These are phyloP conservation scores for Oscheius onirici DNA, from an alignment of 2,888 invertebrate genomes.

Conservation along the genomic window DNA sequence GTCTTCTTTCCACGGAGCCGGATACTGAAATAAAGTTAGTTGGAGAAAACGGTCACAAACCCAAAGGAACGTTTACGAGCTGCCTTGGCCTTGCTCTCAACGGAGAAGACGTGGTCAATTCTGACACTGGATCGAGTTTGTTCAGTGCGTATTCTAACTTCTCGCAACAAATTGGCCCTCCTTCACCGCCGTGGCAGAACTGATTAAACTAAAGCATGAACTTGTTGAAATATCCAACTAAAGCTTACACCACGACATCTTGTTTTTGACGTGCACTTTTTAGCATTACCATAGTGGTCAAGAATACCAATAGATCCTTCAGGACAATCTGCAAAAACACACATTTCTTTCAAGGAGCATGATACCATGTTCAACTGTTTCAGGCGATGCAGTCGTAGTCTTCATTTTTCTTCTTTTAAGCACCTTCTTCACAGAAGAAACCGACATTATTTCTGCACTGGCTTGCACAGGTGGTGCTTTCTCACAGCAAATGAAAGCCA, in stretches of 20 bases:
- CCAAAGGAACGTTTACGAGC: background rate
- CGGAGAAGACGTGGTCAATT: background rate
- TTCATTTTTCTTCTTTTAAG: slow-evolving; percentile 25
- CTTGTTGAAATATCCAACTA: too few species aligned
- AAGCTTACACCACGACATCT: slow-evolving; percentile 47
- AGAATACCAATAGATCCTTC: slow-evolving; percentile 48
- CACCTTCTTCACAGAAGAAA: background rate
- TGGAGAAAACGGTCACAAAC: background rate
- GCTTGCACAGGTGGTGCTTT: slow-evolving; percentile 24
- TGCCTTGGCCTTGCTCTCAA: background rate
- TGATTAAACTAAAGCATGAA: slow-evolving; percentile 40
- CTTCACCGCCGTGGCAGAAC: slow-evolving; percentile 53
- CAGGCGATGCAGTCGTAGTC: slow-evolving; percentile 30
- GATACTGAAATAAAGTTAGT: background rate
- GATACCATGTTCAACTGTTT: slow-evolving; percentile 31
- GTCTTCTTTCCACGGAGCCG: slow-evolving; percentile 33
- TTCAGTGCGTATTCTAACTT: slow-evolving; percentile 44
- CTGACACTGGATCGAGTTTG: slow-evolving; percentile 34
- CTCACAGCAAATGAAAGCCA: slow-evolving; percentile 64
- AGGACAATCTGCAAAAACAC: slow-evolving; percentile 43
- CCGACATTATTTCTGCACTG: background rate
- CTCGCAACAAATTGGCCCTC: slow-evolving; percentile 57
- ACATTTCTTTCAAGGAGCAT: background rate
- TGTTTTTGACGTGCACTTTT: slow-evolving; percentile 43
- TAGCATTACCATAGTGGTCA: slow-evolving; percentile 38